These are phyloP conservation scores for Pachycephala philippinensis DNA, from an alignment of 2,113 vertebrate species.

Conservation along the genomic window DNA sequence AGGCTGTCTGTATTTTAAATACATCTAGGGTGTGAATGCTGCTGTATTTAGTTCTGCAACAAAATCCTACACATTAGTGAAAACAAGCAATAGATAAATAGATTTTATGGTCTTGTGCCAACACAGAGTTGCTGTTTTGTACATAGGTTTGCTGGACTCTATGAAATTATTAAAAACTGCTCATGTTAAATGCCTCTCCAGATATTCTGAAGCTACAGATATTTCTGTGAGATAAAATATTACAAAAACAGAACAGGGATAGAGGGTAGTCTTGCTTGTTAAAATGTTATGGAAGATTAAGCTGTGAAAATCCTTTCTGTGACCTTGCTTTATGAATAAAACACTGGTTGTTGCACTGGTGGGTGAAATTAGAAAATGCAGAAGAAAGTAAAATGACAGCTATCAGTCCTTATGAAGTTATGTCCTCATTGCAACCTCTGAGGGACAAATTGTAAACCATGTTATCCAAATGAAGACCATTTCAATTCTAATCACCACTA, in stretches of 20 bases:
- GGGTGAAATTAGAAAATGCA: constrained; percentile 26
- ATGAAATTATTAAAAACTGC: not conserved
- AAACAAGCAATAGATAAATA: not conserved
- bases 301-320: not conserved
- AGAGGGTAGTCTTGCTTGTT: not conserved
- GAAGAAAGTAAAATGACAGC: not conserved
- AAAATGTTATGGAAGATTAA: constrained; percentile 28
- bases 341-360: not conserved
- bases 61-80: not conserved
- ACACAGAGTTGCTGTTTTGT: not conserved
- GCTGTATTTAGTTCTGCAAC: not conserved
- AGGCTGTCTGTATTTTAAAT: not conserved
- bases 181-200: not conserved
- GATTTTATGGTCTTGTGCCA: not conserved
- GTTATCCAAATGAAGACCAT: not conserved
- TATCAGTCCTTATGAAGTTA: not conserved
- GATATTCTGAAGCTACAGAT: not conserved
- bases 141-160: not conserved
- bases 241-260: not conserved
- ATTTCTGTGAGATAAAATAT: not conserved
- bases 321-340: constrained; percentile 25
- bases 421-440: not conserved
- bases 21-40: not conserved
- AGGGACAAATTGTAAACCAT: not conserved
- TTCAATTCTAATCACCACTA: not conserved